These are phyloP conservation scores for Talpa occidentalis DNA, from an alignment of 2,113 vertebrate genomes.

Conservation along the genomic window DNA sequence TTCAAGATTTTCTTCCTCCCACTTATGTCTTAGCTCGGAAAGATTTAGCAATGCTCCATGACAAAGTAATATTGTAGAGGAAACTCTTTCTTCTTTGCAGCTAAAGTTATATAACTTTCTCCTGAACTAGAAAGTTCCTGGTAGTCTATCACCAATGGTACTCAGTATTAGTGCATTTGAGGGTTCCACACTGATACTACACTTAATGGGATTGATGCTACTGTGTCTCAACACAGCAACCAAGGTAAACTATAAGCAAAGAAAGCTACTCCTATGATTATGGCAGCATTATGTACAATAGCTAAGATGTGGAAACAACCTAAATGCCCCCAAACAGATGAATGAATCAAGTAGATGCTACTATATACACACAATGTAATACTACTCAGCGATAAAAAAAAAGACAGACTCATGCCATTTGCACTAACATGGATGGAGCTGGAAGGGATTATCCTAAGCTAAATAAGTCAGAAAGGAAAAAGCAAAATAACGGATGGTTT, in stretches of 20 bases:
- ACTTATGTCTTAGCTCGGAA: conserved; percentile 91
- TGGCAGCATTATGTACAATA: too few relatives aligned
- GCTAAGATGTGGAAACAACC: too few relatives aligned
- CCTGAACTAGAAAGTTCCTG: conserved; percentile 89
- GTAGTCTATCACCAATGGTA: conserved; percentile 82
- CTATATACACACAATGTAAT: too few relatives aligned
- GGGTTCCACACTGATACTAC: neutral
- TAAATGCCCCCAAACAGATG: too few relatives aligned
- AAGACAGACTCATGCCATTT: too few relatives aligned
- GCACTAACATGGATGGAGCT: too few relatives aligned
- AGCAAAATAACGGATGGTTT: too few relatives aligned
- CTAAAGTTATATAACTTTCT: conserved; percentile 89
- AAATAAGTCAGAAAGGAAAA: too few relatives aligned
- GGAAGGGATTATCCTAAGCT: too few relatives aligned
- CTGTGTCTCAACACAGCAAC: neutral
- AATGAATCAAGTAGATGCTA: too few relatives aligned
- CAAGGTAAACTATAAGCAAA: neutral
- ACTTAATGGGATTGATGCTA: neutral
- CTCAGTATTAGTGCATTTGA: neutral
- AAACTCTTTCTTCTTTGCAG: conserved; percentile 87
- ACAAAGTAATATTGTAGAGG: conserved; percentile 89
- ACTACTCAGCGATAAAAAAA: too few relatives aligned
- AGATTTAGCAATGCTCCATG: conserved; percentile 88
- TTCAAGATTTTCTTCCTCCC: conserved; percentile 90
- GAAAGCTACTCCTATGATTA: neutral